Evolutionary conservation across 2,797 vertebrate species (phyloP).

Genomic region (Crocodylus rhombifer): DNA sequence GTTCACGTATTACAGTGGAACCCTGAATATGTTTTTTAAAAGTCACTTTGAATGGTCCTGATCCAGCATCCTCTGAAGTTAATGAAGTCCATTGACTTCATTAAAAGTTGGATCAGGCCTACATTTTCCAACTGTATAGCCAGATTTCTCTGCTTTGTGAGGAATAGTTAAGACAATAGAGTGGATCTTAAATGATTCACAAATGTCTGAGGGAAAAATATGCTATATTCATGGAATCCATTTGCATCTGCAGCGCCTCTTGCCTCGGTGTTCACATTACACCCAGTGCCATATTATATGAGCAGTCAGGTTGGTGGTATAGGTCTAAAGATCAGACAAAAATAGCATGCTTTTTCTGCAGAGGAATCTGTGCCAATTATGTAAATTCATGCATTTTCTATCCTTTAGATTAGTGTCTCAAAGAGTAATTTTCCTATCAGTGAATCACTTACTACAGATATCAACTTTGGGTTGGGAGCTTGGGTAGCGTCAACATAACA

Average conservation of each 20-base stretch:
- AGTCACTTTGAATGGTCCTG: background rate
- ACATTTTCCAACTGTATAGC: background rate
- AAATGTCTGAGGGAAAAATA: background rate
- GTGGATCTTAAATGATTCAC: background rate
- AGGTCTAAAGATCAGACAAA: background rate
- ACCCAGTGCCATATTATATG: constrained; percentile 26
- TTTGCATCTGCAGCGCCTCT: constrained; percentile 4
- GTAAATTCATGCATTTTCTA: background rate
- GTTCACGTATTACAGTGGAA: background rate
- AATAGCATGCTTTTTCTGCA: background rate
- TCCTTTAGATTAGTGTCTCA: background rate
- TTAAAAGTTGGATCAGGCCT: background rate
- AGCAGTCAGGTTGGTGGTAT: background rate
- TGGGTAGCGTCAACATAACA: constrained; percentile 19
- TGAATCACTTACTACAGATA: background rate
- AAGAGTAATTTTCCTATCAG: background rate
- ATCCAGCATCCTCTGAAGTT: background rate
- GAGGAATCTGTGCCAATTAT: background rate
- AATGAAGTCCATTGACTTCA: background rate
- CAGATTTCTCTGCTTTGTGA: background rate
- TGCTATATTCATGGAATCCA: constrained; percentile 21
- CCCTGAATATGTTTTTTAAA: background rate
- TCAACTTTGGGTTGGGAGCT: constrained; percentile 25
- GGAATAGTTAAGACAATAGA: background rate
- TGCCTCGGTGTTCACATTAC: constrained; percentile 6